Conservation (phyloP, 2,113 vertebrate species). For the Thamnophis sirtalis region DNA sequence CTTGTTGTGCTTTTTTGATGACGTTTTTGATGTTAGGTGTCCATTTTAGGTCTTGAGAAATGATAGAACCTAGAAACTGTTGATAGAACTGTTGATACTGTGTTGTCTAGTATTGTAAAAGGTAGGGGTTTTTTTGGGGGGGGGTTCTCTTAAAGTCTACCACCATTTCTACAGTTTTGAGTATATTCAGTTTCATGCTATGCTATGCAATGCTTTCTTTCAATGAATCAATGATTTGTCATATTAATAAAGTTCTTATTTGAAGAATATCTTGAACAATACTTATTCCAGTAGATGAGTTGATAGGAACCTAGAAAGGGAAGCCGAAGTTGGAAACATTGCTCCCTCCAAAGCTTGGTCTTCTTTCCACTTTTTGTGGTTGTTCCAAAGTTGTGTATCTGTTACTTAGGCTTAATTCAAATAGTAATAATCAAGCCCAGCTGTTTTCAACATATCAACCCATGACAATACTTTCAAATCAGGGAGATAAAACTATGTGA, state of each 20-base stretch:
- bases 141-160: no score
- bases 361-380: neutral
- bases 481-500: constrained; percentile 26
- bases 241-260: neutral
- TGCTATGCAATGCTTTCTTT: neutral
- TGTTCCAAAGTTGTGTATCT: neutral
- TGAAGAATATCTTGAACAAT: neutral
- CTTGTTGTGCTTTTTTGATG: no score
- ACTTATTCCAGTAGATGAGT: neutral
- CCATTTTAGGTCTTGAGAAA: no score
- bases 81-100: no score
- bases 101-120: no score
- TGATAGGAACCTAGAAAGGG: neutral
- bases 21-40: no score
- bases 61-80: no score
- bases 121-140: no score
- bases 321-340: neutral
- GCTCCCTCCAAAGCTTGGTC: neutral
- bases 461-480: constrained; percentile 3
- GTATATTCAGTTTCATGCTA: no score
- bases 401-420: no score
- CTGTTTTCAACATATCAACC: neutral
- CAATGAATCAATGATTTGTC: neutral
- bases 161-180: no score
- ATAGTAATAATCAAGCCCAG: no score